phyloP scores from a whole-genome alignment of 2,113 vertebrate genomes.

The Chaetorhynchus papuensis region DNA sequence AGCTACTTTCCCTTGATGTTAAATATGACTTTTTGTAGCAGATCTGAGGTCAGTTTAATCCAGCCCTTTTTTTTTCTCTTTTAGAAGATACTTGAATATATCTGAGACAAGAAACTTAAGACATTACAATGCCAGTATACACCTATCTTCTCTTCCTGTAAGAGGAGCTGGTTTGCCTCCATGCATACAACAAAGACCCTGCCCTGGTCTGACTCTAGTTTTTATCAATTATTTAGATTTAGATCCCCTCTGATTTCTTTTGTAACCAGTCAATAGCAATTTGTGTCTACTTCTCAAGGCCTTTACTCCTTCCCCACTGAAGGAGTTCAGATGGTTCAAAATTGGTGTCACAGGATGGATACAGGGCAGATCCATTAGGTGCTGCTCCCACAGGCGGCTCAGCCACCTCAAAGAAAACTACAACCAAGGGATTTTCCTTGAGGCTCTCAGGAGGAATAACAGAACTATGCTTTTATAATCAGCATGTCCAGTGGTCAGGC shows the following conservation, averaged over 20 bases:
- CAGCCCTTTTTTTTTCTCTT: neutral
- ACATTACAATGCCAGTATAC: neutral
- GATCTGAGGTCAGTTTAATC: neutral
- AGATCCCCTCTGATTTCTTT: neutral
- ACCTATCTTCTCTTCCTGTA: neutral
- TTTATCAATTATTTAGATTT: neutral
- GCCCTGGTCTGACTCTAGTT: neutral
- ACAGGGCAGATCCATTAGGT: neutral
- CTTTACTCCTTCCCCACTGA: neutral
- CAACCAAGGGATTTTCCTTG: neutral
- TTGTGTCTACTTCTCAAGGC: neutral
- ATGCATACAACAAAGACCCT: neutral
- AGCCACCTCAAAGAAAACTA: neutral
- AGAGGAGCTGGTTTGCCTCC: neutral
- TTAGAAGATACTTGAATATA: neutral
- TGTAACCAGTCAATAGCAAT: neutral
- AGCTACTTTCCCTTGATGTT: neutral
- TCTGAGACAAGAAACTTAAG: neutral
- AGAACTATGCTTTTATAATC: neutral
- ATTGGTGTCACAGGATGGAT: accelerated
- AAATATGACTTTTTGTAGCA: neutral
- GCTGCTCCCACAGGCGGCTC: neutral
- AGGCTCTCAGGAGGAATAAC: neutral
- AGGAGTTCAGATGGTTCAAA: neutral
- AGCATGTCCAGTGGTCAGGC: neutral